Base-by-base conservation (phyloP, 1,140 invertebrate species). In the Monochamus saltuarius region DNA sequence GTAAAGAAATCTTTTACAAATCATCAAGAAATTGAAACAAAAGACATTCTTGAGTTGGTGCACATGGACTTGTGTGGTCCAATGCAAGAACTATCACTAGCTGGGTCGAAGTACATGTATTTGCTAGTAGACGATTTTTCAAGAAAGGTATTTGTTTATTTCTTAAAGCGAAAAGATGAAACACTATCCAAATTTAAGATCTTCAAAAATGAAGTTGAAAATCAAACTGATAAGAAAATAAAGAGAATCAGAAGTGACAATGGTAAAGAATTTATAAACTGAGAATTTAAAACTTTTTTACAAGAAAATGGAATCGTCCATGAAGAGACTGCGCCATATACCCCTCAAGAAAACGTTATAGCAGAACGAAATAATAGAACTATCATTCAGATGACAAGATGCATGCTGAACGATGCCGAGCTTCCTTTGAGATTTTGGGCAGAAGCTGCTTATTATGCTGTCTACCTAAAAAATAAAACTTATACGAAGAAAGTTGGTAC, bases 101-200 rank as follows among this genome's bases (percentile, higher is more conserved):
- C 69, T 22, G 73, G 72, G 16, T 61, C 69, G 10, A 72, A 50
- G 50, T 80, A 79, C 64, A 75, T 77, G 63, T 46, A 78, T n/a
- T 72, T 71, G 2, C 73, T 79, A 7, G 74, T 72, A 42, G 73
- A 79, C 62, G 75, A 79, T 53, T 73, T 62, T 56, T 70, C 69
- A 8, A 54, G 72, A 57, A 62, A 46, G 51, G 62, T 67, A 46
- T 63, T 65, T 71, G 69, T 76, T 59, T 75, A 73, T 69, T 69
- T 79, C 66, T 56, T 79, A 16, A 79, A 78, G 60, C 56, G 64
- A 43, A 78, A 79, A 70, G 62, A 29, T 49, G 70, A 78, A 59
- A 74, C 75, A 1, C 70, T 73, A 35, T 64, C 69, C 19, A 54
- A 60, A 46, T 73, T 76, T 65, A 65, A 61, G 50, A 43, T 65